phyloP scores from a whole-genome alignment of 1,140 invertebrate species.

The Diorhabda carinulata region DNA sequence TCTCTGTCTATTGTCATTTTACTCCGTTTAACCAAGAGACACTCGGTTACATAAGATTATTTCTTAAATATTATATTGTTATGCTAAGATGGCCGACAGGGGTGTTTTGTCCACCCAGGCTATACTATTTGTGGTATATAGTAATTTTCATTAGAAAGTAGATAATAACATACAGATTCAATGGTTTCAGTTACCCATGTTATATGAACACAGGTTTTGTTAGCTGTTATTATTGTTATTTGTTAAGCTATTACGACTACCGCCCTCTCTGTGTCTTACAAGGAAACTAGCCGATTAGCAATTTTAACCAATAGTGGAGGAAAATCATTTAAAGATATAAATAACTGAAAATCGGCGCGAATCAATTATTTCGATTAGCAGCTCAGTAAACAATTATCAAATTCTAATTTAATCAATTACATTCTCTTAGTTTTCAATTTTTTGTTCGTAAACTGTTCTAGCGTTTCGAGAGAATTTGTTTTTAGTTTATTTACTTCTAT shows the following conservation, averaged over 20 bases:
- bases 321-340: too few relatives aligned
- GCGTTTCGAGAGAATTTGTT: too few relatives aligned
- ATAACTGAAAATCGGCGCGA: too few relatives aligned
- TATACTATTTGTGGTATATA: constrained; percentile 51
- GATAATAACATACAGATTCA: constrained; percentile 48
- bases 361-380: too few relatives aligned
- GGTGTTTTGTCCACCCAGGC: constrained; percentile 33
- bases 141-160: constrained; percentile 49
- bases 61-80: constrained; percentile 52
- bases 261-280: constrained; percentile 18
- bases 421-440: too few relatives aligned
- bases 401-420: too few relatives aligned
- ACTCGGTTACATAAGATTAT: constrained; percentile 48
- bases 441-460: too few relatives aligned
- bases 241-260: constrained; percentile 34
- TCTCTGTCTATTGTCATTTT: constrained; percentile 48
- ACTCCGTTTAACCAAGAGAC: constrained; percentile 41
- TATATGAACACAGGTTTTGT: constrained; percentile 43
- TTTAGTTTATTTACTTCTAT: too few relatives aligned
- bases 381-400: too few relatives aligned
- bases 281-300: constrained; percentile 27
- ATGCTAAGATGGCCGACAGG: constrained; percentile 44
- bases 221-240: constrained; percentile 47
- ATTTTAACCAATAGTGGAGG: not conserved
- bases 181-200: constrained; percentile 48